Evolutionary conservation across 2,888 invertebrate species (phyloP), one percentile per base, ranked within the genome.

Genomic region (Protophormia terraenovae): DNA sequence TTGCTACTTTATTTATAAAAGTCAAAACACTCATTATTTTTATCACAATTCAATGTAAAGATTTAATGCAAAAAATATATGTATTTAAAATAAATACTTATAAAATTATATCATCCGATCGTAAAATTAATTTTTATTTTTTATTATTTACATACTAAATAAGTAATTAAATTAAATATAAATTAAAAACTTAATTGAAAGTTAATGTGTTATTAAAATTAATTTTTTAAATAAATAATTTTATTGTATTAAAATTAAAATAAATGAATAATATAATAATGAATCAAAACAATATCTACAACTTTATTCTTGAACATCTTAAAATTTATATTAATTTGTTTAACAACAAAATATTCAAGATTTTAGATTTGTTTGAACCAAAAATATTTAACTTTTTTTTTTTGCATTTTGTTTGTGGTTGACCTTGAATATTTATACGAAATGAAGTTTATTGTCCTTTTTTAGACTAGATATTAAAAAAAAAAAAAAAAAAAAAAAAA

Each of bases 401-500:
- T 80, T 80, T 73, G 80, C 80, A 80, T 80, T 90, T 90, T 89
- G 88, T 88, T 87, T 88, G 87, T 87, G 86, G 90, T 88, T 88
- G 89, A 90, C 90, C 90, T 90, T 90, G 91, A 86, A 87, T 73
- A 47, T 85, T 87, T 87, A 84, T 86, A 77, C 77, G 67, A 60
- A 67, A 86, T 64, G 87, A 87, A 90, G 90, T 90, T 90, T 90
- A 90, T 90, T 90, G 90, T 90, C 90, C 90, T 90, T 90, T 89
- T 88, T 88, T 88, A 88, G 89, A 90, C 86, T 86, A 88, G 72
- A 66, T 78, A 41, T 32, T 78, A 24, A 50, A 41, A 38, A 75
- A 22, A 19, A 32, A 67, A 55, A 41, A 64, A 27, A 14, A 69
- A 66, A 72, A 14, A 45, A 3, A 3, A 27, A 66, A 24, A n/a